phyloP scores from a whole-genome alignment of 2,888 invertebrate genomes.

The Odontocerum albicorne region DNA sequence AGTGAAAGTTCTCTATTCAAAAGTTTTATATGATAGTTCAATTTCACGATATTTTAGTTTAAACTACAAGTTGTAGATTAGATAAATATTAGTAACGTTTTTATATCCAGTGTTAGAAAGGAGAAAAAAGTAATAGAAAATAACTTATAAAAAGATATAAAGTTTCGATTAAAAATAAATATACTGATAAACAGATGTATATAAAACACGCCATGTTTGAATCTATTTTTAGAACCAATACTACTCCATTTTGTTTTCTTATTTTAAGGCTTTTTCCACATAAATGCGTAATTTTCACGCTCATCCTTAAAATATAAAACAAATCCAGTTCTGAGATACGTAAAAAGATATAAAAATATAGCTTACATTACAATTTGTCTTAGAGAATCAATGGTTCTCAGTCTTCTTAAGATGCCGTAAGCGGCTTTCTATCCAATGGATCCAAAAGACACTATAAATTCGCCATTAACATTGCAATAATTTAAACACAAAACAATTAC shows the following conservation, averaged over 20 bases:
- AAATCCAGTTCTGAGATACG: no score
- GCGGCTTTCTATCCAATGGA: conserved; percentile 1
- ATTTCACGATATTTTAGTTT: no score
- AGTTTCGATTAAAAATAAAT: conserved; percentile 8
- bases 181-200: conserved; percentile 9
- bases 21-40: no score
- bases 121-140: not conserved
- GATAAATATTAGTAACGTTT: no score
- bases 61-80: no score
- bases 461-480: conserved; percentile 4
- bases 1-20: no score
- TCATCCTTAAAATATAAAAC: not conserved
- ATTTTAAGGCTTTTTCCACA: conserved; percentile 3
- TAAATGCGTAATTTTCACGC: not conserved
- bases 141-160: not conserved
- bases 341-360: not conserved
- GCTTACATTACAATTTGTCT: conserved; percentile 3
- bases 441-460: not conserved
- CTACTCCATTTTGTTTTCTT: conserved; percentile 27
- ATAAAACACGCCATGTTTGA: conserved; percentile 15
- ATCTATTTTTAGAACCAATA: conserved; percentile 26
- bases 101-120: not conserved
- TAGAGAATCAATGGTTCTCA: conserved; percentile 6
- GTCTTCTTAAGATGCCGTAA: not conserved
- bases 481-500: not conserved